Evolutionary conservation across 2,797 vertebrate genomes (phyloP).

Genomic region (Zenarchopterus dispar): DNA sequence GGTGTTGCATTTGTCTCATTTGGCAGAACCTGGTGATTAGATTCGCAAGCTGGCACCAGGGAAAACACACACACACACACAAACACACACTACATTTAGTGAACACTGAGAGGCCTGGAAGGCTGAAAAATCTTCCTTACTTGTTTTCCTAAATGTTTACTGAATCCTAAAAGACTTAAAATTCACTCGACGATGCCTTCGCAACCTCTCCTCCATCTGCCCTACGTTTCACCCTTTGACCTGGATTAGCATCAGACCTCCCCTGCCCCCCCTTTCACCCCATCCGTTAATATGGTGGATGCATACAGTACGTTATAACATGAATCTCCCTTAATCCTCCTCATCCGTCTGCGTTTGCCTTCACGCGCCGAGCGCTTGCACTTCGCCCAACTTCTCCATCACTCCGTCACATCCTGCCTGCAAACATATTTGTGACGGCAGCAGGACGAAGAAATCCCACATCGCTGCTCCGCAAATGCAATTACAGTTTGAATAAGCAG

Average conservation of each 20-base stretch:
- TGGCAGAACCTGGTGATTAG: constrained; percentile 66
- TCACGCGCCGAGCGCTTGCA: too few relatives aligned
- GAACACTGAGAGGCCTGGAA: not conserved
- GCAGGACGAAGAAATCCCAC: not conserved
- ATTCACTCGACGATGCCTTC: not conserved
- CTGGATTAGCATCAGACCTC: too few relatives aligned
- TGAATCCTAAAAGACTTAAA: not conserved
- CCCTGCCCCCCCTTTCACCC: too few relatives aligned
- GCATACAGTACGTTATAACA: too few relatives aligned
- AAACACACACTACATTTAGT: constrained; percentile 9
- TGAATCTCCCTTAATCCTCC: not conserved
- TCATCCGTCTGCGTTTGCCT: not conserved
- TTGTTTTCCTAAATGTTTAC: too few relatives aligned
- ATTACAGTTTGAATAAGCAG: constrained; percentile 17
- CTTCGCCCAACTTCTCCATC: not conserved
- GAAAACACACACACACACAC: constrained; percentile 24
- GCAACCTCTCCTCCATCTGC: too few relatives aligned
- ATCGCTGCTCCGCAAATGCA: not conserved
- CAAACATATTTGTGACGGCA: not conserved
- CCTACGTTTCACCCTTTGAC: too few relatives aligned
- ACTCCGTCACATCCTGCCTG: not conserved
- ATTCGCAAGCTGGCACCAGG: constrained; percentile 55
- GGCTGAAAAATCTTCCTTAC: not conserved
- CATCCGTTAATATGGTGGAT: not conserved
- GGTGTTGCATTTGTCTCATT: constrained; percentile 63